phyloP scores from a whole-genome alignment of 2,797 vertebrate genomes.

The Lemur catta region DNA sequence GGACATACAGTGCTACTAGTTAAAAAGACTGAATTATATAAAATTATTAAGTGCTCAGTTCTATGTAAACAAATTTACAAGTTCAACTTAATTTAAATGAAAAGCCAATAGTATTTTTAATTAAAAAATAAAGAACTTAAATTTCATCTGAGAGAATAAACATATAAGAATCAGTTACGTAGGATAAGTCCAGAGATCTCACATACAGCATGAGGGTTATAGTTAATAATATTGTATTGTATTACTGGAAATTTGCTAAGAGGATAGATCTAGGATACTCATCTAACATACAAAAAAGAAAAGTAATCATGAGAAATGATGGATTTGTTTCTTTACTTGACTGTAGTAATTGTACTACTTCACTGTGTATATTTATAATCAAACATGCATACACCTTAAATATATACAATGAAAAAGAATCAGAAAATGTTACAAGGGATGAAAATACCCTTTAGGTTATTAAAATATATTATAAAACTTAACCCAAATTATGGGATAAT shows the following conservation, averaged over 20 bases:
- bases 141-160: background rate
- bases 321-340: background rate
- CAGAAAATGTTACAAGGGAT: background rate
- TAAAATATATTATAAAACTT: constrained; percentile 31
- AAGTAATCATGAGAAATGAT: background rate
- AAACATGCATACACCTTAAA: background rate
- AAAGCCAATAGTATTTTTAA: background rate
- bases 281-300: background rate
- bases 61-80: background rate
- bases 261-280: background rate
- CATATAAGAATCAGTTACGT: background rate
- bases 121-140: background rate
- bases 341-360: background rate
- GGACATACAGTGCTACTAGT: background rate
- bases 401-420: background rate
- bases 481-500: background rate
- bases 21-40: background rate
- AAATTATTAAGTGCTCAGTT: background rate
- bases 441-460: background rate
- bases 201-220: background rate
- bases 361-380: background rate
- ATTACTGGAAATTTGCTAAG: background rate
- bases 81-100: background rate
- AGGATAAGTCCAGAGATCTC: background rate
- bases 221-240: background rate